These are phyloP conservation scores for Carassius gibelio DNA, from an alignment of 2,113 vertebrate species.

Conservation along the genomic window DNA sequence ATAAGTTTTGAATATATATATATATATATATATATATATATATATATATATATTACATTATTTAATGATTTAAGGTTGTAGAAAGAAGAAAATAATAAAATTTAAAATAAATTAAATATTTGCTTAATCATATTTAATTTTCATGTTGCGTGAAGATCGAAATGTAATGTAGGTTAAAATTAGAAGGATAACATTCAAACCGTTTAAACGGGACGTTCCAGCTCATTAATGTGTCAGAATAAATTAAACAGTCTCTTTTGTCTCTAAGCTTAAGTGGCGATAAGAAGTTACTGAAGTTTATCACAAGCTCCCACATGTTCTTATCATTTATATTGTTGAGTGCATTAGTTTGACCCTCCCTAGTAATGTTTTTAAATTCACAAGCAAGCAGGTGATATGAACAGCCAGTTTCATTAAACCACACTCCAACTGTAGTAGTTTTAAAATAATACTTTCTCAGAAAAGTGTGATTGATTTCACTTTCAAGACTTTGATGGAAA, in stretches of 20 bases:
- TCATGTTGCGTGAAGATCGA: not conserved
- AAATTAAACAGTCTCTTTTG: not conserved
- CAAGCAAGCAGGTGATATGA: not conserved
- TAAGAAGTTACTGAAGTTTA: not conserved
- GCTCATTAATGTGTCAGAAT: not conserved
- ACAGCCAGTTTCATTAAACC: conserved; percentile 1
- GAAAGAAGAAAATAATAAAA: not conserved
- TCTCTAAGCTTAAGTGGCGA: not conserved
- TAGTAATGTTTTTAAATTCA: not conserved
- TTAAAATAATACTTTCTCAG: not conserved
- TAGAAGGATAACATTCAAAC: not conserved
- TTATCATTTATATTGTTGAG: not conserved
- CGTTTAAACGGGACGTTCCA: no score
- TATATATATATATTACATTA: no score
- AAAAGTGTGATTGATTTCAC: not conserved
- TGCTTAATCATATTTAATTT: not conserved
- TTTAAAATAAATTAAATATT: not conserved
- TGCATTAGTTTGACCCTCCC: not conserved
- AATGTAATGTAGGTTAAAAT: not conserved
- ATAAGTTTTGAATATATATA: no score
- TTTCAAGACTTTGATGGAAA: not conserved
- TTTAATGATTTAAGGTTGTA: not conserved
- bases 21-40: no score
- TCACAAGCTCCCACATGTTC: not conserved
- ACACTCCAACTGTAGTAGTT: not conserved